Evolutionary conservation across 2,797 vertebrate species (phyloP).

Genomic region (Pseudomugil gertrudae): DNA sequence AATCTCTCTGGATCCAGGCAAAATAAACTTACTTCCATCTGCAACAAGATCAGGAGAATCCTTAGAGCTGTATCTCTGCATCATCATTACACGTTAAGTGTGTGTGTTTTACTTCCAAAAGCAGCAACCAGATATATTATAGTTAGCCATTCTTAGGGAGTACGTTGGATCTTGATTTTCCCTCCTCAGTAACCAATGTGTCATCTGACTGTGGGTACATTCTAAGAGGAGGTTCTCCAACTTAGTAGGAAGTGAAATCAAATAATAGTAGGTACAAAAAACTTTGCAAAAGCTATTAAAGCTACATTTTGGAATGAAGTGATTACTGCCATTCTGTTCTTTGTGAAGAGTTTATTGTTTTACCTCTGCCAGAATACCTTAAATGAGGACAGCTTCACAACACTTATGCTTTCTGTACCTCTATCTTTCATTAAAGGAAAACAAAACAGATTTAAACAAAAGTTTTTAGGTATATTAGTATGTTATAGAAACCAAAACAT

Average conservation of each 20-base stretch:
- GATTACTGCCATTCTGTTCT: constrained; percentile 51
- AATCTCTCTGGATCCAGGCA: too few relatives aligned
- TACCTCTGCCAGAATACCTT: constrained; percentile 11
- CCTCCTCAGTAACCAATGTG: constrained; percentile 68
- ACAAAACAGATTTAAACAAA: neutral
- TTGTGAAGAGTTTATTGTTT: constrained; percentile 42
- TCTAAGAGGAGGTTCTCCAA: constrained; percentile 54
- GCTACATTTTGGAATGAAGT: constrained; percentile 49
- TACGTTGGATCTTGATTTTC: constrained; percentile 69
- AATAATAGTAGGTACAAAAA: constrained; percentile 65
- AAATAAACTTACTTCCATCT: too few relatives aligned
- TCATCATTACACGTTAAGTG: neutral
- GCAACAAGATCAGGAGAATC: too few relatives aligned
- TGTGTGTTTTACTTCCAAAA: neutral
- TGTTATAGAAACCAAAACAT: neutral
- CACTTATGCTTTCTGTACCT: neutral
- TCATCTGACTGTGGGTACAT: constrained; percentile 70
- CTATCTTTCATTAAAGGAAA: neutral
- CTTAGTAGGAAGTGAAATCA: constrained; percentile 50
- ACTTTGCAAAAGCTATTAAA: constrained; percentile 61
- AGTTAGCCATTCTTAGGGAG: constrained; percentile 60
- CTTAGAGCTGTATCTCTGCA: neutral
- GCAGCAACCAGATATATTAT: constrained; percentile 34
- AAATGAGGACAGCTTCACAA: constrained; percentile 26
- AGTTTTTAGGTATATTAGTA: neutral